Evolutionary conservation across 92 coral and sea anemone genomes (phyloP).

Genomic region (Anthopleura xanthogrammica): DNA sequence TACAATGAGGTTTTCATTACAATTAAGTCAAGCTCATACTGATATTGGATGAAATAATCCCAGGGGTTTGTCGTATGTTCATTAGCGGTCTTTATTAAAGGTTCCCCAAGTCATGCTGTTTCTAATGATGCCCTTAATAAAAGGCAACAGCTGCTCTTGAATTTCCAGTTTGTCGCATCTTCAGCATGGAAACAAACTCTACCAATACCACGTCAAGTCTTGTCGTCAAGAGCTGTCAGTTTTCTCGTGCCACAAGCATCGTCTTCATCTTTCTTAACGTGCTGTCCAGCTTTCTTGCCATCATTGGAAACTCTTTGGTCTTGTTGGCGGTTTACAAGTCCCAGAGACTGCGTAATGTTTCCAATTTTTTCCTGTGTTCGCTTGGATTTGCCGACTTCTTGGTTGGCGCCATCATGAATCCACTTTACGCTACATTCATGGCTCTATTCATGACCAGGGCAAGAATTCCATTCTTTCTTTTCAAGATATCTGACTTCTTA

Average conservation of each 20-base stretch:
- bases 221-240: neutral
- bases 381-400: slow-evolving; percentile 21
- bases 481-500: slow-evolving; percentile 13
- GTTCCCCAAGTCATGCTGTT: neutral
- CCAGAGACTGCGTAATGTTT: slow-evolving; percentile 15
- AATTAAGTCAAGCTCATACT: neutral
- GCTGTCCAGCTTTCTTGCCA: neutral
- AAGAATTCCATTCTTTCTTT: neutral
- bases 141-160: neutral
- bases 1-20: neutral
- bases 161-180: neutral
- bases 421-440: slow-evolving; percentile 14
- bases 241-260: neutral
- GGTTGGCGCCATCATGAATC: slow-evolving; percentile 14
- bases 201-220: neutral
- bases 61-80: neutral
- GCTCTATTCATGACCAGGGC: neutral
- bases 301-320: slow-evolving; percentile 14
- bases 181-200: neutral
- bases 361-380: slow-evolving; percentile 22
- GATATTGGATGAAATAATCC: neutral
- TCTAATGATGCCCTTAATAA: neutral
- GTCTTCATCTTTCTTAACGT: slow-evolving; percentile 11
- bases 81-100: neutral
- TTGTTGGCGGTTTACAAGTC: slow-evolving; percentile 17